Evolutionary conservation across 2,113 vertebrate genomes (phyloP), one percentile per base, ranked within the genome.

Genomic region (Oryzias javanicus): DNA sequence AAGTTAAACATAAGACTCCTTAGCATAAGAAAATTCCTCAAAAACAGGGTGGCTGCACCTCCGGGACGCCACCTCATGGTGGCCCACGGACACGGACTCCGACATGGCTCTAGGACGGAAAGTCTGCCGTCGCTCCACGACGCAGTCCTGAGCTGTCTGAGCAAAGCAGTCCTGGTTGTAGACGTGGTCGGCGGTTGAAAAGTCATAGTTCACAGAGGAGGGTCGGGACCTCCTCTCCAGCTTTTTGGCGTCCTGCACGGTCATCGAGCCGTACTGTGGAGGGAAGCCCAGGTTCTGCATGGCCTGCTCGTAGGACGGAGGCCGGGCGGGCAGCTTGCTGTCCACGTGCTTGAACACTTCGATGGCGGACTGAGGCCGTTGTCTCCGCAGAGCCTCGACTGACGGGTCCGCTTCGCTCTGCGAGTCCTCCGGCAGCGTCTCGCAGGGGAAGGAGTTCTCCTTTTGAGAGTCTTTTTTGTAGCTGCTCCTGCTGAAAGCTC

Each of bases 1-100:
- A 14, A 49, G 17, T 93, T 91, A 99, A 72, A 99, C 94, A 0
- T 96, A 98, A 40, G 97, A 98, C 84, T 99, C 97, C 84, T 95
- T 98, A 13, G 93, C 91, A 14, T 91, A 91, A 0, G 88, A 92
- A 52, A 94, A 83, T 4, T 94, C 91, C 54, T 97, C 95, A 74
- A 97, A 95, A 71, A 92, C 71, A 0, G 92, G 91, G 74, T 96
- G 96, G 79, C 93, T 94, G 55, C 94, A 95, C 19, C 91, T 89
- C 16, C 12, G 85, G 4, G 75, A 77, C 62, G 92, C 16, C 0
- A 40, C 78, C 41, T 94, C 90, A 0, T 68, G 83, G 42, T 61
- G 91, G 3, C 64, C 77, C 27, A 67, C 86, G 16, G 88, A 89
- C 19, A 56, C 74, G 0, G 92, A 93, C 72, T 95, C 95, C 0